Conservation (phyloP, 2,888 invertebrate genomes). For the Watsonalla binaria region DNA sequence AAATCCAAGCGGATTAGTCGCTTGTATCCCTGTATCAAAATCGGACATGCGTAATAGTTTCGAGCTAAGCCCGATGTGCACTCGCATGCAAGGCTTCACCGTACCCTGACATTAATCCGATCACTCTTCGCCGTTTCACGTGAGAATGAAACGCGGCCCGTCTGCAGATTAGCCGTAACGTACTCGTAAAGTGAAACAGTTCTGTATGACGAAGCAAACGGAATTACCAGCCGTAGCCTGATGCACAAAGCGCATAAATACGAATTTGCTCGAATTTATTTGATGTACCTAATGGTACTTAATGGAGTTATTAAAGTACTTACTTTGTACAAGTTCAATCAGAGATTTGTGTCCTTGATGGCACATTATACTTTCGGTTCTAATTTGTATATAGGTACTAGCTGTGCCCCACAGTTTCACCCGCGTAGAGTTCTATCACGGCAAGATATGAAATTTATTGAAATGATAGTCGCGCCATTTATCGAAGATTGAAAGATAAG, state of each 20-base stretch:
- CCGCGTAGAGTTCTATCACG: too few species aligned
- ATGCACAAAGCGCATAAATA: slow-evolving; percentile 9
- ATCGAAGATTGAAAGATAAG: too few species aligned
- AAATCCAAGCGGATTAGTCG: not conserved
- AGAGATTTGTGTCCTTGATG: too few species aligned
- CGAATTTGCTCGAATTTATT: not conserved
- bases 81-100: not conserved
- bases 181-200: slow-evolving; percentile 37
- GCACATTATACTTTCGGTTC: too few species aligned
- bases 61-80: not conserved
- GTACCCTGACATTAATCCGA: slow-evolving; percentile 40
- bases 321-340: not conserved
- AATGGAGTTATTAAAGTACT: not conserved
- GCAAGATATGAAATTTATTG: too few species aligned
- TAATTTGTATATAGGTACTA: too few species aligned
- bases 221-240: slow-evolving; percentile 14
- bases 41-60: not conserved
- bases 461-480: too few species aligned
- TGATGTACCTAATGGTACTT: not conserved
- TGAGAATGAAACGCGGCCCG: slow-evolving; percentile 34
- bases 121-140: slow-evolving; percentile 43
- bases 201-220: slow-evolving; percentile 34
- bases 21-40: not conserved
- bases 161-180: slow-evolving; percentile 45
- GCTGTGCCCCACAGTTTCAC: too few species aligned